Evolutionary conservation across 2,888 invertebrate genomes (phyloP).

Genomic region (Poecilus cupreus): DNA sequence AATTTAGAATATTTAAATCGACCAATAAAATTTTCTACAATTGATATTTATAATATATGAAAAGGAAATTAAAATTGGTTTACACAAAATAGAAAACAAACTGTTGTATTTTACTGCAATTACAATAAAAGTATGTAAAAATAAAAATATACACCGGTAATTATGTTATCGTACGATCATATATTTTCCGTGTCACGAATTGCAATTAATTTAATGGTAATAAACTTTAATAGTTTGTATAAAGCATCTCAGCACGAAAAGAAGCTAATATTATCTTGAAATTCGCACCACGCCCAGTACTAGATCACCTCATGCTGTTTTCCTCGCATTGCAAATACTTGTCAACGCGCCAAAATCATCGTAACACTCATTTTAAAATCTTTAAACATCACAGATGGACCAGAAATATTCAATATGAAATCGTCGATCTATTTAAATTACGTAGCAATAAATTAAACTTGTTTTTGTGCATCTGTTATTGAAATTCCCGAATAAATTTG

Average conservation of each 20-base stretch:
- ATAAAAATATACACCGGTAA: no score
- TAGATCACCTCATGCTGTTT: conserved; percentile 29
- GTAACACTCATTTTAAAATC: conserved; percentile 31
- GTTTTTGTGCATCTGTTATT: not conserved
- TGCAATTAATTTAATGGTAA: no score
- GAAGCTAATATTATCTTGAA: not conserved
- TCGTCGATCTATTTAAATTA: not conserved
- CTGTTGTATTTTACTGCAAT: no score
- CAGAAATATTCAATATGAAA: not conserved
- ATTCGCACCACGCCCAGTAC: conserved; percentile 6
- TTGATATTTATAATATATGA: no score
- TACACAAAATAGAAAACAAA: no score
- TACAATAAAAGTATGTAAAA: no score
- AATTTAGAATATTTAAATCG: no score
- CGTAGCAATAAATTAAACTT: not conserved
- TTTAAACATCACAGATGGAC: conserved; percentile 21
- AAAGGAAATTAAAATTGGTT: no score
- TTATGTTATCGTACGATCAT: no score
- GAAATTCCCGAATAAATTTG: not conserved
- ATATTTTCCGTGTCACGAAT: not conserved
- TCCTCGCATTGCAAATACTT: conserved; percentile 46
- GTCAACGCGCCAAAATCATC: conserved; percentile 42
- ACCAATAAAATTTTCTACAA: no score
- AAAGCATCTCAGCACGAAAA: not conserved
- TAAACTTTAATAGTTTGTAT: not conserved